Base-by-base conservation (phyloP, 2,113 vertebrate species). In the Cryptotis parvus region DNA sequence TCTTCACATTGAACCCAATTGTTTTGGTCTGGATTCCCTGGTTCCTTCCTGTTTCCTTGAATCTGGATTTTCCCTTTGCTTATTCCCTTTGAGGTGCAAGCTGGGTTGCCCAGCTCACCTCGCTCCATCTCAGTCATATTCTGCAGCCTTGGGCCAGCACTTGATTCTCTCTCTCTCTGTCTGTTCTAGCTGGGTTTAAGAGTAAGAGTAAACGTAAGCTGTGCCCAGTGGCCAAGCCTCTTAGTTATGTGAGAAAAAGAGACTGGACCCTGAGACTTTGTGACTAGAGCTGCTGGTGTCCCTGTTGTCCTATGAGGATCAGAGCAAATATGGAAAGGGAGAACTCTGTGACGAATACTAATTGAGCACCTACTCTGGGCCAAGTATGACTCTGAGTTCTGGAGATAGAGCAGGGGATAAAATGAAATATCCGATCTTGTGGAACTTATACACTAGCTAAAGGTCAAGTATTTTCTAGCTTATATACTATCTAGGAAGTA, bases 21-120 rank as follows among this genome's bases (percentile, higher is more conserved):
- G 96, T 96, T 96, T 92, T 65, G 86, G 37, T 77, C 89, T 95
- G 76, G 61, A 95, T 96, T 95, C 93, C 94, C 94, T 95, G 69
- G 55, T 96, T 96, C 93, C 95, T 95, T 96, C 96, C 93, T 95
- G 95, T 86, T 93, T 95, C 95, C 95, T 89, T 95, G 83, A 84
- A 90, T 90, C 80, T 94, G 93, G 94, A 86, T 95, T 94, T 91
- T 77, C 92, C 90, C 92, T 69, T 91, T 94, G 79, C 76, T 72
- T 85, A 74, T 76, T 95, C 92, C 88, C 70, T 91, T 90, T 83
- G 79, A 79, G 69, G 84, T 84, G 89, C 75, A 90, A 84, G 55
- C 87, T 63, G 66, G 37, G 16, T 43, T 84, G 65, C 73, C 58
- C 33, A 63, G 33, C 43, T 92, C 84, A 58, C 45, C 14, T 70